Conservation (phyloP, 2,797 vertebrate genomes). For the Megalops cyprinoides region DNA sequence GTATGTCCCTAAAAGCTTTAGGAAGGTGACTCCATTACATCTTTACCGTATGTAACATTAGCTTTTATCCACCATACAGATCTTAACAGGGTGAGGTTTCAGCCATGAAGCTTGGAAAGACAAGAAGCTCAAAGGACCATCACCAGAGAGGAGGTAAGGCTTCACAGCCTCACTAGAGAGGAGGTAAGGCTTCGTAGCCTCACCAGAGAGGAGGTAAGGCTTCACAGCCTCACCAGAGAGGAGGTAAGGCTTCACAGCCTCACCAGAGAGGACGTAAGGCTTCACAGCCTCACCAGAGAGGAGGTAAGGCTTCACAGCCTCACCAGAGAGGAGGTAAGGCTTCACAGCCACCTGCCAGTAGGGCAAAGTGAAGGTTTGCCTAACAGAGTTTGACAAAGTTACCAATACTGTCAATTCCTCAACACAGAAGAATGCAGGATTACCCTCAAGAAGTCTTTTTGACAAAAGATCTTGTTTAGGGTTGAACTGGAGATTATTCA, state of each 20-base stretch:
- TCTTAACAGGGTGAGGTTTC: constrained; percentile 70
- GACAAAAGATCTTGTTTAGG: neutral
- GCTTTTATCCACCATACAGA: constrained; percentile 60
- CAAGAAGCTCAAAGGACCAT: constrained; percentile 84
- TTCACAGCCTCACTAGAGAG: constrained; percentile 65
- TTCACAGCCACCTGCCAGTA: too few species aligned
- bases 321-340: constrained; percentile 75
- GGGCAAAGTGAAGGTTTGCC: too few species aligned
- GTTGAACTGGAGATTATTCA: too few species aligned
- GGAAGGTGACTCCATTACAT: constrained; percentile 33
- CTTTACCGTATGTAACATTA: constrained; percentile 1
- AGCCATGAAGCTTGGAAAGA: constrained; percentile 92
- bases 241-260: constrained; percentile 79
- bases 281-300: constrained; percentile 68
- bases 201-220: constrained; percentile 76
- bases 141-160: constrained; percentile 75
- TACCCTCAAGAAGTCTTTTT: neutral
- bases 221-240: constrained; percentile 68
- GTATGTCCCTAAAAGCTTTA: too few species aligned
- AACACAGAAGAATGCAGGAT: neutral
- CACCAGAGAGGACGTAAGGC: constrained; percentile 76
- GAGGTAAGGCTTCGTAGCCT: constrained; percentile 76
- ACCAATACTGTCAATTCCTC: neutral
- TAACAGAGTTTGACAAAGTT: too few species aligned
- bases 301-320: constrained; percentile 79